Evolutionary conservation across 2,797 vertebrate species (phyloP).

Genomic region (Macropus fuliginosus): DNA sequence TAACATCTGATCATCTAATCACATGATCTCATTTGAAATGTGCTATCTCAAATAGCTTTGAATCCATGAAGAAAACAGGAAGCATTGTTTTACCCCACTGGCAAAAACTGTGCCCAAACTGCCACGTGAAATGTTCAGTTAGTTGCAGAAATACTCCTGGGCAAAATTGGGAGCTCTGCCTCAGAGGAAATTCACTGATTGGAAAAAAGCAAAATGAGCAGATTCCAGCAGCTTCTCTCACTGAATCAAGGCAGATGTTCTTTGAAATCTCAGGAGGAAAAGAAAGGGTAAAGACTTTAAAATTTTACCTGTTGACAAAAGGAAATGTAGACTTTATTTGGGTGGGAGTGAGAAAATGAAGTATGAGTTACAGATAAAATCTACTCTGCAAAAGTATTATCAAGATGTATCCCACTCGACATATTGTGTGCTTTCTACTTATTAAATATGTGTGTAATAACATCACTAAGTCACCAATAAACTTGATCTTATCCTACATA

Average conservation of each 20-base stretch:
- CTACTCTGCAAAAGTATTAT: not conserved
- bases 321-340: not conserved
- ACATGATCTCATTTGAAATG: constrained; percentile 33
- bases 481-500: not conserved
- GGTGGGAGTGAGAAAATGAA: not conserved
- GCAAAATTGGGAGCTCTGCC: constrained; percentile 59
- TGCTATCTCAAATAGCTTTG: constrained; percentile 51
- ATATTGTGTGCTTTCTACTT: not conserved
- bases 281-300: not conserved
- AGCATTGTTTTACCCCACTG: constrained; percentile 48
- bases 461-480: not conserved
- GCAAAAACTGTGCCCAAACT: constrained; percentile 61
- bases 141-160: constrained; percentile 60
- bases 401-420: not conserved
- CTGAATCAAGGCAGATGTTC: constrained; percentile 38
- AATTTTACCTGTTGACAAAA: constrained; percentile 2
- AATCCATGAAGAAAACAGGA: constrained; percentile 45
- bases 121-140: constrained; percentile 63
- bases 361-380: not conserved
- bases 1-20: constrained; percentile 60
- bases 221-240: constrained; percentile 55
- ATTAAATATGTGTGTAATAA: not conserved
- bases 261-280: constrained; percentile 32
- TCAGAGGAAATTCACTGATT: constrained; percentile 59
- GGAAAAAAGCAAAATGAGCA: constrained; percentile 23